A percentile compares a stretch with the other conserved stretches of the same genome.
These are phyloP conservation scores for Sabatieria punctata DNA, from an alignment of 2,888 invertebrate genomes.

Conservation along the genomic window DNA sequence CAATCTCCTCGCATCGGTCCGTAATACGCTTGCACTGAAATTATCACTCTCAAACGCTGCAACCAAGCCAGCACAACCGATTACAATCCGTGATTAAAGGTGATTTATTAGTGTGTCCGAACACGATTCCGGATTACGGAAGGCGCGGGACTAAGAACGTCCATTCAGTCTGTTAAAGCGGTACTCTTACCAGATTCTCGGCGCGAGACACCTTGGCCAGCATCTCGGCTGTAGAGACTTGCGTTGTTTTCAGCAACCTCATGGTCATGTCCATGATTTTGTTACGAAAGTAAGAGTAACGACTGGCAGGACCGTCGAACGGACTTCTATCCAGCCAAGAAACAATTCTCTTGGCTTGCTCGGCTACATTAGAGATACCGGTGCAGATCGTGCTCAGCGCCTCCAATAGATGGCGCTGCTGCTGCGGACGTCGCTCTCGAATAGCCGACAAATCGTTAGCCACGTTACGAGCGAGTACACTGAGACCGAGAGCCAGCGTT, in stretches of 20 bases:
- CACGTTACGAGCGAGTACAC: constrained; percentile 64
- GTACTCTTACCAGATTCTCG: too few species aligned
- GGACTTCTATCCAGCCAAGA: constrained; percentile 57
- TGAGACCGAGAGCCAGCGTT: constrained; percentile 62
- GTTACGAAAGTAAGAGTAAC: constrained; percentile 13
- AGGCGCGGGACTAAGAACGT: too few species aligned
- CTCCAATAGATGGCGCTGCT: constrained; percentile 3
- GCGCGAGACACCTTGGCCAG: too few species aligned
- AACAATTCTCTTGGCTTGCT: constrained; percentile 65
- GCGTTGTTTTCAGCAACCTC: background rate
- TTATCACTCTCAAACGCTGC: too few species aligned
- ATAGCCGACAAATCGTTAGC: too few species aligned
- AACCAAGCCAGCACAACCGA: too few species aligned
- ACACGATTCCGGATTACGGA: constrained; percentile 7
- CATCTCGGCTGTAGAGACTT: constrained; percentile 3
- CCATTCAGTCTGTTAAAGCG: too few species aligned
- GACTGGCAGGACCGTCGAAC: constrained; percentile 13
- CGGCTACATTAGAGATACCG: constrained; percentile 58
- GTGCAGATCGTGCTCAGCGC: constrained; percentile 16
- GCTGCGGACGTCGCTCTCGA: constrained; percentile 5
- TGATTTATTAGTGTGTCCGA: too few species aligned
- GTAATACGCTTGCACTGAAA: constrained; percentile 54
- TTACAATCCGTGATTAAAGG: too few species aligned
- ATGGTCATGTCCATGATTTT: constrained; percentile 6
- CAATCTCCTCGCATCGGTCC: constrained; percentile 59